Evolutionary conservation across 2,888 invertebrate genomes (phyloP).

Genomic region (Ectropis crepuscularia): DNA sequence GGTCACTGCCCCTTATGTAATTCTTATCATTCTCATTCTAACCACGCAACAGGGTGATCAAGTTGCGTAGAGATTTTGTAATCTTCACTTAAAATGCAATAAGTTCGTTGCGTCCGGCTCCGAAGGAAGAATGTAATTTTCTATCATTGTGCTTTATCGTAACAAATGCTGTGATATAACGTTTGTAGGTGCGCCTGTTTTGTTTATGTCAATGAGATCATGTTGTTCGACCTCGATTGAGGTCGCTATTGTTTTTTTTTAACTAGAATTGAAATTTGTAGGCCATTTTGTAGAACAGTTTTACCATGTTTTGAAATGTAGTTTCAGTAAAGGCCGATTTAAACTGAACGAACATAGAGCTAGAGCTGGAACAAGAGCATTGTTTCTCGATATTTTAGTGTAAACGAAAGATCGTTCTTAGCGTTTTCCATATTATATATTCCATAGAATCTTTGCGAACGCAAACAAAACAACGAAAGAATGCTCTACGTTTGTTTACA

Average conservation of each 20-base stretch:
- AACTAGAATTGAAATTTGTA: not conserved
- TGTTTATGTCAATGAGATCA: not conserved
- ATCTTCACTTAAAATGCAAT: constrained; percentile 48
- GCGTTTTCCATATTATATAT: no score
- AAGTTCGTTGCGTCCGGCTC: constrained; percentile 38
- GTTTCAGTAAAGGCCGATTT: no score
- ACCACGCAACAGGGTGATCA: constrained; percentile 35
- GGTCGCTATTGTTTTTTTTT: not conserved
- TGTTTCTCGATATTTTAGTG: no score
- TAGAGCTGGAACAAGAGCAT: no score
- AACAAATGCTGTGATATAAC: constrained; percentile 21
- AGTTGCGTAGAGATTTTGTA: constrained; percentile 30
- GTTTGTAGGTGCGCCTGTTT: constrained; percentile 2
- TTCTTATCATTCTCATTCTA: constrained; percentile 15
- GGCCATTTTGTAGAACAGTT: not conserved
- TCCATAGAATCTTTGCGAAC: no score
- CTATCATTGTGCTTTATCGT: constrained; percentile 15
- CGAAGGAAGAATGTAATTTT: constrained; percentile 22
- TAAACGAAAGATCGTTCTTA: no score
- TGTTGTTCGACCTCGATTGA: not conserved
- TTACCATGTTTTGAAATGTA: not conserved
- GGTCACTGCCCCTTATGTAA: constrained; percentile 24
- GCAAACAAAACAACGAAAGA: no score
- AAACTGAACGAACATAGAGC: no score
- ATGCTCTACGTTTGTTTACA: no score